phyloP scores from a whole-genome alignment of 2,888 invertebrate species.

The Incurvaria masculella region DNA sequence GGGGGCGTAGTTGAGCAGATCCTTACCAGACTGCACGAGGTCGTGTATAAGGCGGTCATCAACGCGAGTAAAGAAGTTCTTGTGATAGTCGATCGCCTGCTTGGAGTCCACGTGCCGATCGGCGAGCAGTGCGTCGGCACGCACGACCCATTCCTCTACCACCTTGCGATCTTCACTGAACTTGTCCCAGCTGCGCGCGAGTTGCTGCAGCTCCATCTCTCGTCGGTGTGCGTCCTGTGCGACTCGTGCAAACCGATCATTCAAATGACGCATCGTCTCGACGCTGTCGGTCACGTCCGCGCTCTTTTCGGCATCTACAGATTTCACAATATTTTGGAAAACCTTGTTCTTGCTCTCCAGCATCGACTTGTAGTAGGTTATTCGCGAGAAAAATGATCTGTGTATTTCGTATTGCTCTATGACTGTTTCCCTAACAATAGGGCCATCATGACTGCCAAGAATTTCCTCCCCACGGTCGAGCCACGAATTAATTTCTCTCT shows the following conservation, averaged over 20 bases:
- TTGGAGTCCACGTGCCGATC: slow-evolving; percentile 79
- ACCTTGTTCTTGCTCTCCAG: slow-evolving; percentile 94
- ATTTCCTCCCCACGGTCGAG: slow-evolving; percentile 75
- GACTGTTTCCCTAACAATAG: slow-evolving; percentile 64
- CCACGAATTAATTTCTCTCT: slow-evolving; percentile 84
- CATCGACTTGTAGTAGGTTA: slow-evolving; percentile 90
- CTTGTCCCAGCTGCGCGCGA: slow-evolving; percentile 79
- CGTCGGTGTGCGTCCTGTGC: slow-evolving; percentile 71
- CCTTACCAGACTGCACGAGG: slow-evolving; percentile 72
- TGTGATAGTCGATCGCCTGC: slow-evolving; percentile 79
- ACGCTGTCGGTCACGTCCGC: slow-evolving; percentile 71
- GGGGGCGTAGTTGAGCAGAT: slow-evolving; percentile 61
- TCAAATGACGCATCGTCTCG: slow-evolving; percentile 72
- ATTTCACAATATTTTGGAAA: slow-evolving; percentile 78
- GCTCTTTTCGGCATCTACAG: slow-evolving; percentile 71
- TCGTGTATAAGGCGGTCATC: slow-evolving; percentile 83
- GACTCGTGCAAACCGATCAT: slow-evolving; percentile 79
- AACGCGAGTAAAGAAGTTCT: slow-evolving; percentile 82
- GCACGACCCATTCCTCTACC: slow-evolving; percentile 83
- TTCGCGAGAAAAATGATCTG: slow-evolving; percentile 84
- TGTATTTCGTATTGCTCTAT: slow-evolving; percentile 75
- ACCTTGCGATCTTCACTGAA: slow-evolving; percentile 75
- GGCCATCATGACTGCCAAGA: slow-evolving; percentile 20
- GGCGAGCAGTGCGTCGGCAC: slow-evolving; percentile 76
- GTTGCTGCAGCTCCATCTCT: slow-evolving; percentile 76